Percentiles rank a stretch among this genome's conserved stretches.
Conservation (phyloP, 53 echinoderm and acorn worm genomes). For the Hippasteria phrygiana region DNA sequence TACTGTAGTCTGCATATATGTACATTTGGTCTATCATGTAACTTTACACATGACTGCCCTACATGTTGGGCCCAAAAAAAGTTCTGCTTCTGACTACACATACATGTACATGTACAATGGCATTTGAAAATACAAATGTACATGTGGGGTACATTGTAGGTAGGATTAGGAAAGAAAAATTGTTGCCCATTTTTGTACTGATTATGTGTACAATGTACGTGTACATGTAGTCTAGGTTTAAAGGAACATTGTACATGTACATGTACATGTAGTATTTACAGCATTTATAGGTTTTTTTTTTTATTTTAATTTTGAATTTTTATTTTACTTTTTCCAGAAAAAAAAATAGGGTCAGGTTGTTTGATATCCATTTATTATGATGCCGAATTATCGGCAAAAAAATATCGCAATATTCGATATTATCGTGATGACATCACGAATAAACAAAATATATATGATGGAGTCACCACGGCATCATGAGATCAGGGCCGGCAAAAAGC, state of each 20-base stretch:
- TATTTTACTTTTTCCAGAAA: too few relatives aligned
- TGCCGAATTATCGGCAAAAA: too few relatives aligned
- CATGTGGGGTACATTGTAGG: too few relatives aligned
- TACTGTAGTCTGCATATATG: neutral
- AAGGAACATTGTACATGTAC: neutral
- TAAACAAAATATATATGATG: too few relatives aligned
- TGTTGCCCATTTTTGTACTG: neutral
- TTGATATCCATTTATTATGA: too few relatives aligned
- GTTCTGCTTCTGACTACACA: neutral
- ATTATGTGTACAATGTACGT: neutral
- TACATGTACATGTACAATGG: neutral
- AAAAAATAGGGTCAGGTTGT: too few relatives aligned
- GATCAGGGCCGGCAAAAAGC: too few relatives aligned
- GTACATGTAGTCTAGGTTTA: neutral
- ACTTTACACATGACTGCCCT: neutral
- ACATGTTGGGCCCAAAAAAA: neutral
- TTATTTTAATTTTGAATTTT: too few relatives aligned
- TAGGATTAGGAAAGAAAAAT: too few relatives aligned
- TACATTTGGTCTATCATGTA: neutral
- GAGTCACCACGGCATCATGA: too few relatives aligned
- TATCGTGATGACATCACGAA: too few relatives aligned
- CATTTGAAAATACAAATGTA: neutral
- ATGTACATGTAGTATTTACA: constrained; percentile 1
- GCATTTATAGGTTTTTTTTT: neutral
- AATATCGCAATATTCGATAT: too few relatives aligned